phyloP scores from a whole-genome alignment of 2,888 invertebrate species.

The Drosophila infuscata region DNA sequence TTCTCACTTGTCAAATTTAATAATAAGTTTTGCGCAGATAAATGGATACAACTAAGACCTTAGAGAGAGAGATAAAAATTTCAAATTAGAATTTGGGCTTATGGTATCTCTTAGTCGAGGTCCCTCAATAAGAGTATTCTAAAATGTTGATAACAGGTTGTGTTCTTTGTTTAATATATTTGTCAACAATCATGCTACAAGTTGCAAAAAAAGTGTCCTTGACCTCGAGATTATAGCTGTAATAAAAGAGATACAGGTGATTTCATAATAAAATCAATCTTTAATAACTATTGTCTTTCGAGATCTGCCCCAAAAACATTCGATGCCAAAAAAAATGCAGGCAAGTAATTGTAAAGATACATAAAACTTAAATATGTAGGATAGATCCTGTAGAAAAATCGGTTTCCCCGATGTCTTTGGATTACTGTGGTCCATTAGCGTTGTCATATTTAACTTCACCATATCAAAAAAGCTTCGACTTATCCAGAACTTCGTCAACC shows the following conservation, averaged over 20 bases:
- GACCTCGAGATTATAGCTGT: not conserved
- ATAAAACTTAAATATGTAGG: constrained; percentile 42
- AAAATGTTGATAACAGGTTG: too few relatives aligned
- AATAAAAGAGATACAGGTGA: not conserved
- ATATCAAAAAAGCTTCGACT: constrained; percentile 46
- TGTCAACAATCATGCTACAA: not conserved
- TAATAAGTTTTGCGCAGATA: too few relatives aligned
- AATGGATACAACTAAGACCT: too few relatives aligned
- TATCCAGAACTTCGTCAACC: constrained; percentile 46
- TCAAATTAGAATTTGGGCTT: too few relatives aligned
- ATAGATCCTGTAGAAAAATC: constrained; percentile 37
- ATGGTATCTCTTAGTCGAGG: too few relatives aligned
- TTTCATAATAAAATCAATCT: not conserved
- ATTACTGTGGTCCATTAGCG: constrained; percentile 44
- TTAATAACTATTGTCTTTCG: too few relatives aligned
- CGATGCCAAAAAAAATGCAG: too few relatives aligned
- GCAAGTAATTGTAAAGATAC: not conserved
- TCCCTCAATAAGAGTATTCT: too few relatives aligned
- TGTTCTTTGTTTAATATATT: not conserved
- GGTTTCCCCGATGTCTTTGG: too few relatives aligned
- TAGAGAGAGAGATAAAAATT: too few relatives aligned
- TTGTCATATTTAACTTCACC: constrained; percentile 27
- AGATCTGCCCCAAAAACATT: too few relatives aligned
- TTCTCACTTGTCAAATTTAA: too few relatives aligned
- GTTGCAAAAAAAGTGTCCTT: not conserved